Conservation (phyloP, 1,140 invertebrate species). For the Sitodiplosis mosellana region DNA sequence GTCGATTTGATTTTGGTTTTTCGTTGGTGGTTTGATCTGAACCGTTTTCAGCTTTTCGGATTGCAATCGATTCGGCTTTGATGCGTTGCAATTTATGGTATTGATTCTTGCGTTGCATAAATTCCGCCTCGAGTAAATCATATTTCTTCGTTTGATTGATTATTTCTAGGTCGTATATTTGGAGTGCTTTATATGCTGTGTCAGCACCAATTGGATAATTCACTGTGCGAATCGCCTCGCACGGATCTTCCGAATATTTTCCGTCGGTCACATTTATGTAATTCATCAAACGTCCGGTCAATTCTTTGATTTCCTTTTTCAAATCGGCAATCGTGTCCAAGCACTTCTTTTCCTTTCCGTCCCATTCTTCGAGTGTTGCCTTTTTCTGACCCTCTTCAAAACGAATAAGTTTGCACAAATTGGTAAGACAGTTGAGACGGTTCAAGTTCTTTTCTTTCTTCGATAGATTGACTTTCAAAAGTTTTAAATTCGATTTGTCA, state of each 20-base stretch:
- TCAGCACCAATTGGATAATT: slow-evolving; percentile 26
- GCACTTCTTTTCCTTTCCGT: slow-evolving; percentile 49
- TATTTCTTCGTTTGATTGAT: slow-evolving; percentile 50
- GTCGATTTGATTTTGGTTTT: slow-evolving; percentile 22
- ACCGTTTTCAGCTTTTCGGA: slow-evolving; percentile 24
- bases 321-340: slow-evolving; percentile 43
- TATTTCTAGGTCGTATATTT: slow-evolving; percentile 50
- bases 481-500: too few relatives aligned
- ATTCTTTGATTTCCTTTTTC: slow-evolving; percentile 51
- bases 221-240: slow-evolving; percentile 15
- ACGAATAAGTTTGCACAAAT: too few relatives aligned
- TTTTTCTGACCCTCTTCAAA: slow-evolving; percentile 65
- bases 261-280: slow-evolving; percentile 19
- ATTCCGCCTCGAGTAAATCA: slow-evolving; percentile 50
- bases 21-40: slow-evolving; percentile 18
- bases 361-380: slow-evolving; percentile 58
- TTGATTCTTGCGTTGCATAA: slow-evolving; percentile 35
- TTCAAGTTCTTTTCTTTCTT: too few relatives aligned
- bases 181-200: slow-evolving; percentile 33
- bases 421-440: too few relatives aligned
- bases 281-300: slow-evolving; percentile 35
- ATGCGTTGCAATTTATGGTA: slow-evolving; percentile 34
- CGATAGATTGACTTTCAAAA: too few relatives aligned
- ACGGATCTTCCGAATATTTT: slow-evolving; percentile 11
- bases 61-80: slow-evolving; percentile 31